These are phyloP conservation scores for Ennomos quercinarius DNA, from an alignment of 2,888 invertebrate species.

Conservation along the genomic window DNA sequence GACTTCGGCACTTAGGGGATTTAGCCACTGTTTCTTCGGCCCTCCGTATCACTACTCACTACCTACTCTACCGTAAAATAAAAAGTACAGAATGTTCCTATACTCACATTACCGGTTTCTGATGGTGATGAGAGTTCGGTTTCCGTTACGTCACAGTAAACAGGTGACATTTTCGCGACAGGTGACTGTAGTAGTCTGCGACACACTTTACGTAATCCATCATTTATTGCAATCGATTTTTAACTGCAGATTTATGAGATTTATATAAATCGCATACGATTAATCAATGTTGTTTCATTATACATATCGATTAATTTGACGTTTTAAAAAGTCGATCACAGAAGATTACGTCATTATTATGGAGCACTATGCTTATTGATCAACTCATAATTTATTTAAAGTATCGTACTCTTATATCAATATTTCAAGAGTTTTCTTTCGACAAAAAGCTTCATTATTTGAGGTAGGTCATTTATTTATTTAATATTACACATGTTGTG, in stretches of 20 bases:
- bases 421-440: no score
- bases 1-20: no score
- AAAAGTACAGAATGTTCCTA: conserved; percentile 3
- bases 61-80: not conserved
- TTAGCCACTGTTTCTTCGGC: no score
- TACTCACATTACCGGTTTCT: conserved; percentile 14
- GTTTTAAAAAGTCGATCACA: conserved; percentile 11
- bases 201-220: conserved; percentile 58
- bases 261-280: conserved; percentile 25
- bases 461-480: no score
- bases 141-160: conserved; percentile 39
- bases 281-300: conserved; percentile 21
- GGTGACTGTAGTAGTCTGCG: conserved; percentile 46
- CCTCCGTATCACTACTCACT: no score
- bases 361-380: not conserved
- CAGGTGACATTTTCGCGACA: conserved; percentile 44
- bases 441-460: no score
- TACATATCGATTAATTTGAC: conserved; percentile 8
- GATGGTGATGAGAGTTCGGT: conserved; percentile 21
- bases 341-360: conserved; percentile 23
- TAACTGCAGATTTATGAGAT: conserved; percentile 43
- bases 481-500: no score
- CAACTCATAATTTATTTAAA: not conserved
- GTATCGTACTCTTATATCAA: no score
- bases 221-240: conserved; percentile 44